These are phyloP conservation scores for Bembecia ichneumoniformis DNA, from an alignment of 2,888 invertebrate species.

Conservation along the genomic window DNA sequence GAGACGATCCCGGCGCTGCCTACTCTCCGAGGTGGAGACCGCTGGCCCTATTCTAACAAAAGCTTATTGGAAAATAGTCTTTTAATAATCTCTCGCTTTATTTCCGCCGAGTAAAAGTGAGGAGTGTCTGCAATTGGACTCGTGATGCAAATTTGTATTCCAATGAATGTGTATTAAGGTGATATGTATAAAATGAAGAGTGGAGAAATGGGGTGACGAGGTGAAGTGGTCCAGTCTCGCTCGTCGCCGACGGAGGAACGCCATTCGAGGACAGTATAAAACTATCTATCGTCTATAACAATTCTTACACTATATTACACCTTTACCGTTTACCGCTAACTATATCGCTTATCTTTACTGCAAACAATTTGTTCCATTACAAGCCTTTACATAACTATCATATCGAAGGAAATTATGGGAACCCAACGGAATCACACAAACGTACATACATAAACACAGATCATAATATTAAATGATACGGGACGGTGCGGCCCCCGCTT, in stretches of 20 bases:
- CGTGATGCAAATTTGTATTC: constrained; percentile 12
- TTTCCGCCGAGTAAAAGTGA: too few species aligned
- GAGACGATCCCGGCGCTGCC: too few species aligned
- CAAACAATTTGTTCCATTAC: constrained; percentile 38
- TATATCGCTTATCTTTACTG: constrained; percentile 27
- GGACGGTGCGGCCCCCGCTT: too few species aligned
- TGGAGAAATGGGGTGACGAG: constrained; percentile 10
- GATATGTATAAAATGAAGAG: constrained; percentile 10
- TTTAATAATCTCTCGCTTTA: too few species aligned
- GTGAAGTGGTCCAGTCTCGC: not conserved
- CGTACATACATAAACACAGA: too few species aligned
- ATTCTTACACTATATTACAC: constrained; percentile 29
- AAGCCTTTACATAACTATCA: constrained; percentile 22
- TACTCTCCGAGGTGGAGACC: constrained; percentile 17
- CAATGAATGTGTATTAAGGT: constrained; percentile 17
- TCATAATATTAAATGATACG: too few species aligned
- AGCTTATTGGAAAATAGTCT: too few species aligned
- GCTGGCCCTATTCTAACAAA: constrained; percentile 12
- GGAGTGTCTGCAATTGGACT: too few species aligned
- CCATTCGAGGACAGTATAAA: constrained; percentile 35
- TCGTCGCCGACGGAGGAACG: too few species aligned
- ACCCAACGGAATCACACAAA: too few species aligned
- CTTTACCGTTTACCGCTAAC: constrained; percentile 20
- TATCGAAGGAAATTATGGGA: too few species aligned
- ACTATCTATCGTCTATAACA: constrained; percentile 28